Conservation (phyloP, 2,888 invertebrate genomes). For the Augiades crinisus region DNA sequence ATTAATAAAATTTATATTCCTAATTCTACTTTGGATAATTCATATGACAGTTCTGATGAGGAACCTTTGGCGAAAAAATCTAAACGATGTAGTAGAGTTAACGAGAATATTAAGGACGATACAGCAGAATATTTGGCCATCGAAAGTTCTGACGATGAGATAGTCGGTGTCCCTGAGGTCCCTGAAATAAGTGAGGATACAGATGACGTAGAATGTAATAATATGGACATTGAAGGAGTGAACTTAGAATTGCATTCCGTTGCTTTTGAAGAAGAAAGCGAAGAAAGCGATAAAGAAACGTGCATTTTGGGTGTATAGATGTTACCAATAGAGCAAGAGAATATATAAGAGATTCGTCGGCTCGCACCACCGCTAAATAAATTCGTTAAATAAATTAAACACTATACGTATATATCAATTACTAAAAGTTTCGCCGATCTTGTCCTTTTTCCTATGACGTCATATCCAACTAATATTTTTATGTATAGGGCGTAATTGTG, state of each 20-base stretch:
- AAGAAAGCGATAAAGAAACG: constrained; percentile 29
- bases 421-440: no score
- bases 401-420: no score
- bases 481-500: no score
- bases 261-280: constrained; percentile 12
- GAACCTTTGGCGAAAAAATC: constrained; percentile 59
- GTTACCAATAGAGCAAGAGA: no score
- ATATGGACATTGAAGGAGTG: constrained; percentile 16
- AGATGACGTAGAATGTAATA: constrained; percentile 4
- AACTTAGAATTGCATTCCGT: constrained; percentile 18
- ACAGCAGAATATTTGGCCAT: background rate
- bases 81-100: constrained; percentile 47
- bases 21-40: background rate
- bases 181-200: background rate
- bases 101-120: no score
- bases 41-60: constrained; percentile 55
- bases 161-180: background rate
- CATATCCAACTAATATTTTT: no score
- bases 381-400: no score
- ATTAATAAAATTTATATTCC: no score
- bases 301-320: constrained; percentile 31
- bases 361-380: no score
- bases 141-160: background rate
- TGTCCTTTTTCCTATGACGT: no score
- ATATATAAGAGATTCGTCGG: no score